Base-by-base conservation (phyloP, 2,888 invertebrate species). In the Melieria crassipennis region DNA sequence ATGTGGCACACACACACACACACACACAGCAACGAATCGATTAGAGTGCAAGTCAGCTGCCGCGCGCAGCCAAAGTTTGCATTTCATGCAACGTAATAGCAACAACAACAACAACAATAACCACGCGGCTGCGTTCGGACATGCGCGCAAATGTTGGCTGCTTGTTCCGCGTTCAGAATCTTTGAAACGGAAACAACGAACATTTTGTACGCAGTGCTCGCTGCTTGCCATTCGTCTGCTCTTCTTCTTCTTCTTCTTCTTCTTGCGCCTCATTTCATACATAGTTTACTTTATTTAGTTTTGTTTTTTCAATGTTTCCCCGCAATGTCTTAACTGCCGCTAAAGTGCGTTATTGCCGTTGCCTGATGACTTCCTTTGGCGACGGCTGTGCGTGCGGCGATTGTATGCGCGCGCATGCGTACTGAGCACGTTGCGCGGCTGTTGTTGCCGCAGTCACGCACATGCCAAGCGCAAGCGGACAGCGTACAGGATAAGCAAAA, bases 141-240 rank as follows among this genome's bases (percentile, higher is more conserved):
- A 30, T 30, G 30, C 30, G 30, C 30, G 30, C 30, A 30, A 7
- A 11, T 52, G 5, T 52, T 9, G 52, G n/a, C 52, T 52, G 52
- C 7, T 52, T 52, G 52, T 50, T 10, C 11, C 11, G 50, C 3
- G 52, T 52, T 52, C 13, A 11, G 52, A 52, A 9, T 52, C 5
- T 82, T 83, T 83, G 83, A 83, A 83, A 83, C 84, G 83, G 83
- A 83, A 83, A 83, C 83, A 83, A 79, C 78, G 81, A 83, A 84
- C 74, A 74, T 75, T 75, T 74, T 75, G 75, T 75, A 75, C 16
- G 16, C 16, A 16, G 16, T 16, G 30, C 30, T 30, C 30, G 30
- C 30, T 30, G 30, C 81, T 81, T 57, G 58, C 72, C 69, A 52
- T 16, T 46, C 67, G 79, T 81, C 80, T 78, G 76, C 79, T 78